Conservation (phyloP, 2,113 vertebrate species). For the Lycaon pictus region DNA sequence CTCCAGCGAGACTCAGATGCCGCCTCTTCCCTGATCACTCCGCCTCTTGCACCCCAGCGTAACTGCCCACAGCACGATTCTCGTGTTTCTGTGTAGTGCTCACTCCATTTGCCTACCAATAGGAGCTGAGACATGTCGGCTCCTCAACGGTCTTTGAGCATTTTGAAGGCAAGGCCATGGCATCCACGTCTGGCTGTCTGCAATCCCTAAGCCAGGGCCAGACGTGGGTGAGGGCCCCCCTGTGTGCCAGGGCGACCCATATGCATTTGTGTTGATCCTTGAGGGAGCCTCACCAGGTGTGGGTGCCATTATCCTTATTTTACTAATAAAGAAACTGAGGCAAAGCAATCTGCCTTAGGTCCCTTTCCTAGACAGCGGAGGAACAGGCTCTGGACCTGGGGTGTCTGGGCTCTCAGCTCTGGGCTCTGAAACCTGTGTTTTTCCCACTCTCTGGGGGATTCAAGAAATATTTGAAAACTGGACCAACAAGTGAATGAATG, state of each 20-base stretch:
- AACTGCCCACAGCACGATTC: accelerated
- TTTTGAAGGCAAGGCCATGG: background rate
- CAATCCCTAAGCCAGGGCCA: background rate
- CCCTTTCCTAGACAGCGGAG: background rate
- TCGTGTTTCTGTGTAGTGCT: accelerated
- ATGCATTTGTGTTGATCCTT: accelerated
- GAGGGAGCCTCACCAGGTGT: accelerated
- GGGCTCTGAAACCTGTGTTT: background rate
- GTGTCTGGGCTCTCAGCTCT: background rate
- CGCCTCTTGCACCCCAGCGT: accelerated
- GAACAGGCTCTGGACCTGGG: background rate
- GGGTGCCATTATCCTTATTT: background rate
- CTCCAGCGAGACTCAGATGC: background rate
- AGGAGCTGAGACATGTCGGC: background rate
- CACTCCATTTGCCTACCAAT: background rate
- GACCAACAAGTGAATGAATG: background rate
- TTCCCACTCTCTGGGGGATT: background rate
- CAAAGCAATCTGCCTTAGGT: background rate
- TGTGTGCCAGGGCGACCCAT: background rate
- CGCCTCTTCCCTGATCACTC: background rate
- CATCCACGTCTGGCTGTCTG: background rate
- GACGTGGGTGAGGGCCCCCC: accelerated
- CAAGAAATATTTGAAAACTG: background rate
- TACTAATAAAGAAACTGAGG: background rate
- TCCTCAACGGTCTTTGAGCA: background rate